These are phyloP conservation scores for Chrysochloris asiatica DNA, from an alignment of 2,113 vertebrate genomes.

Conservation along the genomic window DNA sequence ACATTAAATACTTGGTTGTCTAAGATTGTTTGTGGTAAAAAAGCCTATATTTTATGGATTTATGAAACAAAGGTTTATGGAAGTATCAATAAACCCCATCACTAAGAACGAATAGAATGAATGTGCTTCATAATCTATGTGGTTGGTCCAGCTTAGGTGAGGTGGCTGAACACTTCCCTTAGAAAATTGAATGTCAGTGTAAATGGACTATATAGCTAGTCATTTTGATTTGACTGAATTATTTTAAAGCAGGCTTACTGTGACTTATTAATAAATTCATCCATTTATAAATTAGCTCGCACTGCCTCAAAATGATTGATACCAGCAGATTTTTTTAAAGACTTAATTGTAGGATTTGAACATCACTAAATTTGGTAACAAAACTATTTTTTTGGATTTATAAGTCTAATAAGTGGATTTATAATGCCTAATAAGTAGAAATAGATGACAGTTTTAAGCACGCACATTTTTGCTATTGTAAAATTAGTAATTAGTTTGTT, in stretches of 20 bases:
- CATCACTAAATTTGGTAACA: neutral
- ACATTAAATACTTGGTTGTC: neutral
- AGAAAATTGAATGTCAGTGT: neutral
- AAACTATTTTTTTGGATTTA: neutral
- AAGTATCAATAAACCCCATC: too few species aligned
- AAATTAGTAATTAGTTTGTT: neutral
- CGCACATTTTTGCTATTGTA: neutral
- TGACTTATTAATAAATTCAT: neutral
- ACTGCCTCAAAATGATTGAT: neutral
- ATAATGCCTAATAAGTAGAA: neutral
- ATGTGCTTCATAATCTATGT: neutral
- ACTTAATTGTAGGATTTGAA: neutral
- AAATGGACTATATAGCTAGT: neutral
- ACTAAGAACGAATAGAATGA: neutral
- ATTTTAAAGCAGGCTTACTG: neutral
- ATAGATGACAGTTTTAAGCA: neutral
- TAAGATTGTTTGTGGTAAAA: neutral
- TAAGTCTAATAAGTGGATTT: neutral
- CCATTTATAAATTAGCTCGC: neutral
- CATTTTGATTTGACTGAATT: neutral
- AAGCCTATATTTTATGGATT: neutral
- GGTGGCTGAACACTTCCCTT: neutral
- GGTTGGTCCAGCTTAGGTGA: neutral
- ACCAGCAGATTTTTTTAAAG: neutral
- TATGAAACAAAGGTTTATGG: too few species aligned